Evolutionary conservation across 2,888 invertebrate species (phyloP).

Genomic region (Parnassius mnemosyne): DNA sequence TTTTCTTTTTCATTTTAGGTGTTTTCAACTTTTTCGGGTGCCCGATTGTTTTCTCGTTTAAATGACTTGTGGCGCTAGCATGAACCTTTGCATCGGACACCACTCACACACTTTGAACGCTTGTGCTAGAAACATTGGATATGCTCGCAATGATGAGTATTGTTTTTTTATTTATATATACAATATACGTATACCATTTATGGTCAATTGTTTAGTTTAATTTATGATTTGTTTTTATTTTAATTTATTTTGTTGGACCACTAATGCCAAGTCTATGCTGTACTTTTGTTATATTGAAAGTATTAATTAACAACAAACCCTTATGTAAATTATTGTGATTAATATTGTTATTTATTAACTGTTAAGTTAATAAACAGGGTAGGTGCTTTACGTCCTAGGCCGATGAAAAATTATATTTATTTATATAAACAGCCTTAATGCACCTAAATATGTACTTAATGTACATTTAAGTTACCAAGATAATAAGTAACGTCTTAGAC

Average conservation of each 20-base stretch:
- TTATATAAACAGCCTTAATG: background rate
- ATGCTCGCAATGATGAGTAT: conserved; percentile 80
- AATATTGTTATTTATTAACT: too few species aligned
- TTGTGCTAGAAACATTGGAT: conserved; percentile 69
- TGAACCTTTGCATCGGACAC: conserved; percentile 62
- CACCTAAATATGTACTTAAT: background rate
- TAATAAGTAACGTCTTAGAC: conserved; percentile 19
- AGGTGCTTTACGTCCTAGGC: conserved; percentile 8
- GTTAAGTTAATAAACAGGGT: background rate
- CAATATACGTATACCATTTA: conserved; percentile 40
- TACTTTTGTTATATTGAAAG: too few species aligned
- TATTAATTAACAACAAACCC: too few species aligned
- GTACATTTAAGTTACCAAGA: conserved; percentile 20
- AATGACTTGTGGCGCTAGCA: conserved; percentile 72
- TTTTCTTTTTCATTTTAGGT: conserved; percentile 80
- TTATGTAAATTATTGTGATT: too few species aligned
- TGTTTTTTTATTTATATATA: conserved; percentile 58
- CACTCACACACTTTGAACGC: conserved; percentile 62
- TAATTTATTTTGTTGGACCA: background rate
- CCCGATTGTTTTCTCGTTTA: conserved; percentile 80
- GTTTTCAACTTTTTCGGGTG: conserved; percentile 81
- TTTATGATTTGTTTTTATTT: background rate
- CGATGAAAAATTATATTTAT: background rate
- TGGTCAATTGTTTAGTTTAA: conserved; percentile 40
- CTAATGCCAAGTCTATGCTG: too few species aligned